phyloP scores from a whole-genome alignment of 2,113 vertebrate species.

The Chloropsis cyanopogon region DNA sequence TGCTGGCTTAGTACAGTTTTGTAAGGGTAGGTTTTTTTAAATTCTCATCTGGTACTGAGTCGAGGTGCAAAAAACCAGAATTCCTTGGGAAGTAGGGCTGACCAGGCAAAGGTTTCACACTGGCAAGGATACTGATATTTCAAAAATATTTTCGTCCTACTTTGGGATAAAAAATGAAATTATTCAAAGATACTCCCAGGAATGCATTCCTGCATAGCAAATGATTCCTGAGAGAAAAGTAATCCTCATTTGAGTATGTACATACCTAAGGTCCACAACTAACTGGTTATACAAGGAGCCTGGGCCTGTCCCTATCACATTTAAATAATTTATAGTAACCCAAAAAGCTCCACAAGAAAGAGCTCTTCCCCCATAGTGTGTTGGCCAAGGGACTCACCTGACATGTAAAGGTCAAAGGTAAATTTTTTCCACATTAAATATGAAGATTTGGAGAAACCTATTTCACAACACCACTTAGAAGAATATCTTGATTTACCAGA shows the following conservation, averaged over 20 bases:
- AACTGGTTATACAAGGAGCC: neutral
- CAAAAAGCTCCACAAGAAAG: neutral
- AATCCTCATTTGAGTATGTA: neutral
- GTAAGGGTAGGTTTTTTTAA: neutral
- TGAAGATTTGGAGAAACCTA: neutral
- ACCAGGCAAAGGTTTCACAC: neutral
- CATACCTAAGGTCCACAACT: neutral
- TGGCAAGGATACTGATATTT: neutral
- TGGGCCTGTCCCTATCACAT: neutral
- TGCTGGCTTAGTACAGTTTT: neutral
- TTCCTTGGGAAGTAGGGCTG: neutral
- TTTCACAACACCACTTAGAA: neutral
- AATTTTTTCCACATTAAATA: neutral
- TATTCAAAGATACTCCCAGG: neutral
- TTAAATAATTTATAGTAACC: neutral
- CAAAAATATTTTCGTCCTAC: neutral
- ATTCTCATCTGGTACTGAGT: neutral
- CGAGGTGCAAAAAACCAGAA: neutral
- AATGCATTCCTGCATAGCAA: neutral
- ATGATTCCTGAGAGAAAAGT: neutral
- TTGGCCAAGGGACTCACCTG: neutral
- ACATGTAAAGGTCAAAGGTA: neutral
- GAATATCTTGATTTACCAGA: neutral
- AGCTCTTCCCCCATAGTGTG: neutral
- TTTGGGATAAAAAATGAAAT: neutral